Evolutionary conservation across 2,113 vertebrate genomes (phyloP).

Genomic region (Calidris pugnax): DNA sequence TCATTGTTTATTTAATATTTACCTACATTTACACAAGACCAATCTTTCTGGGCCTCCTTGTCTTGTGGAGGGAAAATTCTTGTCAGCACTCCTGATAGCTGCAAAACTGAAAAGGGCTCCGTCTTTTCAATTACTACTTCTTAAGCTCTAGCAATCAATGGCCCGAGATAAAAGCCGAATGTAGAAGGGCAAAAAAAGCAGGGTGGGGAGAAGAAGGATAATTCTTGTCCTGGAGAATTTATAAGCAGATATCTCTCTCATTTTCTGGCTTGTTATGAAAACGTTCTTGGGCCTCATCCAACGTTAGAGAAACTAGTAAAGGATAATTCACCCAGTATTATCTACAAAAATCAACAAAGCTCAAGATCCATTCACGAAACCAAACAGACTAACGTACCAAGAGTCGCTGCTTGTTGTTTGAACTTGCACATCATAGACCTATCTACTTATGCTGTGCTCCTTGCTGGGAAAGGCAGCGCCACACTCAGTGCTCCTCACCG

Average conservation of each 20-base stretch:
- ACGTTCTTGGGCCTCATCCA: not conserved
- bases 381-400: not conserved
- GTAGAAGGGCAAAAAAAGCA: not conserved
- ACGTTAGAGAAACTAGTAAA: not conserved
- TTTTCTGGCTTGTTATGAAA: not conserved
- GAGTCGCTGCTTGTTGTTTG: not conserved
- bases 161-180: not conserved
- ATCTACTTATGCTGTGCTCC: fast-evolving
- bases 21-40: not conserved
- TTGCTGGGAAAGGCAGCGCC: not conserved
- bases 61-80: not conserved
- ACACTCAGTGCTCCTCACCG: fast-evolving
- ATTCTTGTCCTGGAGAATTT: not conserved
- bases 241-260: not conserved
- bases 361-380: not conserved
- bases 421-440: not conserved
- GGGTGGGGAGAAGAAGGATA: not conserved
- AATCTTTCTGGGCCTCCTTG: not conserved
- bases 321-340: not conserved
- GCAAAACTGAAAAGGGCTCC: not conserved
- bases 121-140: not conserved
- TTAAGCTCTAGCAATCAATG: not conserved
- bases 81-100: not conserved
- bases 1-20: not conserved
- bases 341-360: not conserved